Base-by-base conservation (phyloP, 1,140 invertebrate genomes). In the Vanessa tameamea region DNA sequence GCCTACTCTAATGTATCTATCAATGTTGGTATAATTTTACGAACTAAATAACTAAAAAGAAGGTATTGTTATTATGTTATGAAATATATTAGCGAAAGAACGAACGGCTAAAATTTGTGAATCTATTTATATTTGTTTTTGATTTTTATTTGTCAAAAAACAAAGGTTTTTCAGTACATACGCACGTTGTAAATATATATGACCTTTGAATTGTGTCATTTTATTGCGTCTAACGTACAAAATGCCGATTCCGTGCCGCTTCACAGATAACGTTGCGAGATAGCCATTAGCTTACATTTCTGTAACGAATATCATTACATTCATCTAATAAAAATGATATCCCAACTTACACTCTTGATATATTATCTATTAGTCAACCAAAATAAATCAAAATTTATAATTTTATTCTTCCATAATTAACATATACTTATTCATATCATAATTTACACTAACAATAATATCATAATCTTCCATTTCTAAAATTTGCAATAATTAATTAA, bases 241-340 rank as follows among this genome's bases (percentile, higher is more conserved):
- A 90, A 90, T 90, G 88, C 84, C 88, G 85, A 85, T 82, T 87
- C 79, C 88, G 88, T 90, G 88, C 79, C 64, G 72, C 69, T 23
- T 53, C 69, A 57, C 53, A 57, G 48, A 66, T 72, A 65, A 61
- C 68, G 23, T 71, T 61, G 63, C 53, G 47, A 69, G 66, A 74
- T 72, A 69, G 23, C 48, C 43, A 70, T 69, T 73, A 69, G 47
- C 48, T 74, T 70, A 67, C 66, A 69, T 71, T 70, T 65, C 64
- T 64, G 73, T 66, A 75, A 59, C 63, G 64, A 70, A 75, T 65
- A 61, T 59, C 55, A 69, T 69, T 69, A 69, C 20, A 69, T 61
- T 37, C 65, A 9, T 51, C 55, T 61, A 31, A 69, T 55, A 69
- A 69, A 69, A 69, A 61, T 69, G 47, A 69, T 69, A 59, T 16